Evolutionary conservation across 2,113 vertebrate species (phyloP).

Genomic region (Labeo rohita): DNA sequence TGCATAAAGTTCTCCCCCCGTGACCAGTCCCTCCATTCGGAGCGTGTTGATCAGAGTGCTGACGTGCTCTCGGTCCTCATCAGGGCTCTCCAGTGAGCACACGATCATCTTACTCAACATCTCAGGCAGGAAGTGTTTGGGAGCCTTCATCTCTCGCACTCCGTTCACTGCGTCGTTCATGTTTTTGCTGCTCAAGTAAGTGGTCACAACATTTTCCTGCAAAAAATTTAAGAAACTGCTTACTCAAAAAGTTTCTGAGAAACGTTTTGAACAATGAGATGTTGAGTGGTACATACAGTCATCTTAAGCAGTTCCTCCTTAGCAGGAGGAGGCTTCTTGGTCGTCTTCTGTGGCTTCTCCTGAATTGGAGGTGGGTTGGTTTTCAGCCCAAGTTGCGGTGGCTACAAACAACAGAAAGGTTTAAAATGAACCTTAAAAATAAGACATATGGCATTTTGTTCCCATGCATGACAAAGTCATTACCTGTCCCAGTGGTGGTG

Average conservation of each 20-base stretch:
- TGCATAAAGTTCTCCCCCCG: conserved; percentile 97
- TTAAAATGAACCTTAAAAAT: not conserved
- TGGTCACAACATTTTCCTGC: conserved; percentile 89
- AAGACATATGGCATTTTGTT: not conserved
- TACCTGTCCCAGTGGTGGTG: conserved; percentile 97
- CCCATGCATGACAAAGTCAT: not conserved
- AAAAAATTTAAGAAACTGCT: not conserved
- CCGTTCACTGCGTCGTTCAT: conserved; percentile 86
- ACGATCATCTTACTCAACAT: conserved; percentile 94
- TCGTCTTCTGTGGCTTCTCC: conserved; percentile 96
- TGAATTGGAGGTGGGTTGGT: conserved; percentile 98
- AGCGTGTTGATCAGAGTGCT: conserved; percentile 91
- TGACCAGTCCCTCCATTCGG: conserved; percentile 89
- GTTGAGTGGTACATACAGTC: conserved; percentile 79
- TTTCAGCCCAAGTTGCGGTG: conserved; percentile 98
- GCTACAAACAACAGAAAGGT: conserved; percentile 66
- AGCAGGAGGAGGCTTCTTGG: conserved; percentile 94
- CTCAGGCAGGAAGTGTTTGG: conserved; percentile 95
- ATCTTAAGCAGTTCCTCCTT: conserved; percentile 95
- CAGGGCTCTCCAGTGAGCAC: conserved; percentile 90
- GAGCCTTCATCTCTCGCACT: conserved; percentile 93
- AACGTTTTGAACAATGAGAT: not conserved
- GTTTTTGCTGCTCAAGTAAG: conserved; percentile 90
- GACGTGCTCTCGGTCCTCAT: conserved; percentile 93
- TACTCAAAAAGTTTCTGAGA: not conserved